Evolutionary conservation across 2,888 invertebrate species (phyloP), one percentile per base, ranked within the genome.

Genomic region (Acleris sparsana): DNA sequence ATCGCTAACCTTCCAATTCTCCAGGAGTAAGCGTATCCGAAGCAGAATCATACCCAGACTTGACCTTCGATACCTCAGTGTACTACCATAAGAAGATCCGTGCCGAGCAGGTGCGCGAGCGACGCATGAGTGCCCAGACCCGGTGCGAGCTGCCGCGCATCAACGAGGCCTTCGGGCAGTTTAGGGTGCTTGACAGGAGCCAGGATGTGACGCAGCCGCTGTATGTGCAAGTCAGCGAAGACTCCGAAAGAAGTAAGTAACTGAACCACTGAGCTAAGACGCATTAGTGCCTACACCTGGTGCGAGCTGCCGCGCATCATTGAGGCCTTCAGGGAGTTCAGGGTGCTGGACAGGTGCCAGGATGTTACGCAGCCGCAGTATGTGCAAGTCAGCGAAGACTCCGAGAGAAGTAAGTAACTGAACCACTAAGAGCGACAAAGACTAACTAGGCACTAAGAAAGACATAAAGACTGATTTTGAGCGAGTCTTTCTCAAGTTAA

Each of bases 71-170:
- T 18, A 39, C 48, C 29, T 60, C 60, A 0, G 75, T 77, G 7
- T 84, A 85, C 59, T 84, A 80, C 65, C 85, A 86, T 52, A 86
- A 87, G 70, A 83, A 84, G 63, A 83, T 84, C 1, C 73, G 82
- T 4, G 74, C 78, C 0, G 84, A 86, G 43, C 78, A 82, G 65
- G 72, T 82, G 0, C 71, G 77, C 39, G 73, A 75, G 22, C 68
- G 66, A 20, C 57, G 70, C n/a, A 6, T 55, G 49, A 64, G 51
- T 49, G 59, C 59, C 67, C 62, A 20, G 58, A n/a, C 5, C 25
- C 29, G 55, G 55, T 18, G 63, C 56, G 69, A 20, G 3, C 66
- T 89, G 62, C 89, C 89, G 0, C 80, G 71, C 2, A 88, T 89
- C 13, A 73, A 70, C 52, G 84, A 85, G 11, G 87, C 75, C 0